These are phyloP conservation scores for Adelphocoris suturalis DNA, from an alignment of 2,888 invertebrate species.

Conservation along the genomic window DNA sequence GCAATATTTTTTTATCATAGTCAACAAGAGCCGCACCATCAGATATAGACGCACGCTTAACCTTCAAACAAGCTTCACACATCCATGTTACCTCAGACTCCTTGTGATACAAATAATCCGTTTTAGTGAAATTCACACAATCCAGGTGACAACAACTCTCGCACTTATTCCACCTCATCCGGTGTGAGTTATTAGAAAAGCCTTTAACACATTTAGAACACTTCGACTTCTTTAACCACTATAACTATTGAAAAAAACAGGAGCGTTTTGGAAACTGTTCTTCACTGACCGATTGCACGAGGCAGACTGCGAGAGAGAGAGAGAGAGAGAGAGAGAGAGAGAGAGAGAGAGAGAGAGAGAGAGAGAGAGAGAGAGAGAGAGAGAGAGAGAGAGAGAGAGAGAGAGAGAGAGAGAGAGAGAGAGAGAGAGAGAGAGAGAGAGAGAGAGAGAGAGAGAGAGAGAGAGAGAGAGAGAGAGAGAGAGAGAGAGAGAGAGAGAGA, in stretches of 20 bases:
- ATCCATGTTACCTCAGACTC: not conserved
- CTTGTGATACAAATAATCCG: conserved; percentile 13
- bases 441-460: not conserved
- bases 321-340: not conserved
- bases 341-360: conserved; percentile 1
- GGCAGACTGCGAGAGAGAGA: not conserved
- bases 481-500: not conserved
- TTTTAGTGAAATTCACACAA: conserved; percentile 1
- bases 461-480: not conserved
- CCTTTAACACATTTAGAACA: conserved; percentile 28
- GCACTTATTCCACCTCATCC: not conserved
- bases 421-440: not conserved
- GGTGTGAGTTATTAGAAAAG: conserved; percentile 23
- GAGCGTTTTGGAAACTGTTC: not conserved
- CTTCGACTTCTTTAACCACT: not conserved
- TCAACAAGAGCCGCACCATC: not conserved
- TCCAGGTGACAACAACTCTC: not conserved
- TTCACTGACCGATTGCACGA: not conserved
- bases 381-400: not conserved
- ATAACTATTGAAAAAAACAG: not conserved
- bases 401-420: not conserved
- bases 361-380: not conserved
- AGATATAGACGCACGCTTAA: not conserved
- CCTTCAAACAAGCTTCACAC: not conserved
- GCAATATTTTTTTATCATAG: too few species aligned